Base-by-base conservation (phyloP, 2,113 vertebrate species). In the Nerophis lumbriciformis region DNA sequence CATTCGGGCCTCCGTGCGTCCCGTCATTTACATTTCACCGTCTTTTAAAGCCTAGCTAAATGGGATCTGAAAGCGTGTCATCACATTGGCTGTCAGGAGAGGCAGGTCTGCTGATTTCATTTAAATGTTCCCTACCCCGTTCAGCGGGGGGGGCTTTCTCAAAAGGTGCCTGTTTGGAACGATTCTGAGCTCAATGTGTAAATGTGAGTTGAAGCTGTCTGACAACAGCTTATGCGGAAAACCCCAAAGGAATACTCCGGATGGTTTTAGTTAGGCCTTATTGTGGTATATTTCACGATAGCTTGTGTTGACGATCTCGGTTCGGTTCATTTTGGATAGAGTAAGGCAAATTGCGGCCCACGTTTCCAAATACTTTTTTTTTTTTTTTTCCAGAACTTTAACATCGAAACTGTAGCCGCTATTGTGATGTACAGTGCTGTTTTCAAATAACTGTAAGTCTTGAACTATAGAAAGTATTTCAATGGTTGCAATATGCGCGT, bases 11-110 rank as follows among this genome's bases (percentile, higher is more conserved):
- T 84, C 72, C 75, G 65, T 87, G 81, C 78, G 73, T 88, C 84
- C 76, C 79, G 68, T 68, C 73, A 77, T 79, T 82, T 85, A 78
- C 76, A 80, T 81, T 85, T 82, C 64, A 71, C 63, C 72, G 76
- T 28, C 82, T 73, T 78, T 83, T 74, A 81, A 59, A 76, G 64
- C 61, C 49, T 47, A 62, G 57, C 61, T 86, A 87, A 87, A 87
- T 73, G 59, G 69, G 77, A 88, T 73, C 73, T 81, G 83, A 87
- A 82, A 82, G 84, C 83, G 80, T 86, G 79, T 82, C 86, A 84
- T 83, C 65, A 73, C 68, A 61, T 62, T 73, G 73, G 75, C 83
- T 82, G 83, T 79, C 63, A 65, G 45, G 66, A 66, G 77, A 80
- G 65, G 69, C 72, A 72, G 74, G 49, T 68, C 72, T 70, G 68